Evolutionary conservation across 23 tunicate species (phyloP).

Genomic region (Ciona savignyi): DNA sequence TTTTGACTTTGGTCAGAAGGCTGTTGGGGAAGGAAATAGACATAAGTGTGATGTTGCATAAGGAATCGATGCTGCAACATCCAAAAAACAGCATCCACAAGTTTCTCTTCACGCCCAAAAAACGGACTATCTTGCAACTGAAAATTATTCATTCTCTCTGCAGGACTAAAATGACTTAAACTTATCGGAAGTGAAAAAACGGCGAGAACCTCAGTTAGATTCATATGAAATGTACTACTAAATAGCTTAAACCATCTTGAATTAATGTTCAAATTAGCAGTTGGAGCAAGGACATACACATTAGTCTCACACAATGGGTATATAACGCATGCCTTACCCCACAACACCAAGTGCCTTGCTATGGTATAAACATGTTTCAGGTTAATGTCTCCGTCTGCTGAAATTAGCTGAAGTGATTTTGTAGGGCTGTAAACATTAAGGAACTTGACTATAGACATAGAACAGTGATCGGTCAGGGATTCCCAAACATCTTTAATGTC

Average conservation of each 20-base stretch:
- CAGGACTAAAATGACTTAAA: constrained; percentile 34
- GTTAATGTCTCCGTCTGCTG: constrained; percentile 67
- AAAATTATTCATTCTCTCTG: constrained; percentile 35
- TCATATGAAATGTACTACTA: constrained; percentile 38
- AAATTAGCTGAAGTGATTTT: constrained; percentile 55
- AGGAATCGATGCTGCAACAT: constrained; percentile 80
- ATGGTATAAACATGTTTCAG: constrained; percentile 55
- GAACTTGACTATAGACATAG: constrained; percentile 47
- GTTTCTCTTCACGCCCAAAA: constrained; percentile 47
- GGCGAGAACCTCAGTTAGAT: constrained; percentile 49
- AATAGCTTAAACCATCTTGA: constrained; percentile 44
- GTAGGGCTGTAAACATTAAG: constrained; percentile 62
- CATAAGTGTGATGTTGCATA: constrained; percentile 81
- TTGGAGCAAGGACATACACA: constrained; percentile 67
- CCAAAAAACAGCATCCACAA: constrained; percentile 73
- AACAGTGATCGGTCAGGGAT: constrained; percentile 37
- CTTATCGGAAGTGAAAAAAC: constrained; percentile 62
- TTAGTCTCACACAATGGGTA: constrained; percentile 90
- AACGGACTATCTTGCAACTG: constrained; percentile 59
- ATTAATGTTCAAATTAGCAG: constrained; percentile 32
- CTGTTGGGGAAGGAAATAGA: constrained; percentile 41
- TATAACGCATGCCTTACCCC: constrained; percentile 91
- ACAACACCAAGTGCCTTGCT: constrained; percentile 64
- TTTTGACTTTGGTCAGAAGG: background rate
- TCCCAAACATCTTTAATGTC: constrained; percentile 49